Evolutionary conservation across 92 coral and sea anemone genomes (phyloP).

Genomic region (Zoanthus gigantus): DNA sequence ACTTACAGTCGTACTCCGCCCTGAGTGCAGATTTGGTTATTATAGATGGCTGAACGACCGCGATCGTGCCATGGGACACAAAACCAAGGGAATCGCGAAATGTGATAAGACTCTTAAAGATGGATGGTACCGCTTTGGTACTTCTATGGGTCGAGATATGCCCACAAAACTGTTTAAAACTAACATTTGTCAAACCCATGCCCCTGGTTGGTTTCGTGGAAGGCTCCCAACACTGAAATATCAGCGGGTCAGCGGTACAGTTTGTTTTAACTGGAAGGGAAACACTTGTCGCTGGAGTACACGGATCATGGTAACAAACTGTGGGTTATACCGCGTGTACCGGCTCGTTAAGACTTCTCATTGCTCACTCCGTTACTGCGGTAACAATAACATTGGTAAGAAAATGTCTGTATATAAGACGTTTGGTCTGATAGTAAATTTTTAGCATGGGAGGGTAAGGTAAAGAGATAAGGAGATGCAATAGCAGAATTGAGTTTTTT

Average conservation of each 20-base stretch:
- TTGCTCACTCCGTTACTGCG: slow-evolving; percentile 62
- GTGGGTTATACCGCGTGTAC: slow-evolving; percentile 63
- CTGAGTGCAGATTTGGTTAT: slow-evolving; percentile 23
- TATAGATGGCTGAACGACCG: slow-evolving; percentile 20
- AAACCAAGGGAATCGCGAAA: not conserved
- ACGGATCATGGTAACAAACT: slow-evolving; percentile 52
- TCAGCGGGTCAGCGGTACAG: slow-evolving; percentile 27
- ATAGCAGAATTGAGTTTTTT: too few relatives aligned
- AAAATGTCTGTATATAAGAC: not conserved
- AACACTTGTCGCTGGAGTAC: slow-evolving; percentile 38
- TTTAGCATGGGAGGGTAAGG: not conserved
- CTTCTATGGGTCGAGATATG: slow-evolving; percentile 51
- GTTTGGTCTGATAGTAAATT: too few relatives aligned
- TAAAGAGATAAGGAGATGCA: too few relatives aligned
- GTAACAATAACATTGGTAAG: slow-evolving; percentile 48
- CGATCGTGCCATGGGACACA: slow-evolving; percentile 20
- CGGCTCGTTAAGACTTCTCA: slow-evolving; percentile 40
- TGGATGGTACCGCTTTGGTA: slow-evolving; percentile 58
- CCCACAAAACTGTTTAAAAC: not conserved
- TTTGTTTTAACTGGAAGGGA: slow-evolving; percentile 51
- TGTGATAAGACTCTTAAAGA: slow-evolving; percentile 41
- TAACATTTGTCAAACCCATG: slow-evolving; percentile 38
- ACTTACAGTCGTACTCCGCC: not conserved
- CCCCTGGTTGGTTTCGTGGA: slow-evolving; percentile 54
- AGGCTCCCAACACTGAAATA: slow-evolving; percentile 31